Conservation (phyloP, 2,888 invertebrate species). For the Camponotus fellah region DNA sequence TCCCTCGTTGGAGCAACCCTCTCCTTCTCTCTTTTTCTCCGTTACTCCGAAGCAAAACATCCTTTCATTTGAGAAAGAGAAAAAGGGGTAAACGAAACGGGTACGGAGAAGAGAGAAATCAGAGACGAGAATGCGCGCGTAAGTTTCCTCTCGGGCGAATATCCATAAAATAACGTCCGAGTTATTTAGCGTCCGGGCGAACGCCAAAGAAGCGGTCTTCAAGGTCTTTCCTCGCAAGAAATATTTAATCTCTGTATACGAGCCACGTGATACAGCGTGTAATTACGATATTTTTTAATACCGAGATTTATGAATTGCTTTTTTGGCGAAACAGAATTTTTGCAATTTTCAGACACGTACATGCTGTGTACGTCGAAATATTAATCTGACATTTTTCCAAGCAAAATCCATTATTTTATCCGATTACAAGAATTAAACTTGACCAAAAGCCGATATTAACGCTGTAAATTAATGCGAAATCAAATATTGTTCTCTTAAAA, state of each 20-base stretch:
- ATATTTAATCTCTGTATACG: conserved; percentile 24
- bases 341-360: conserved; percentile 4
- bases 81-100: conserved; percentile 57
- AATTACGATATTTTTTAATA: conserved; percentile 15
- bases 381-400: not conserved
- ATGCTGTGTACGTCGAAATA: not conserved
- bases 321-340: not conserved
- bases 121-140: conserved; percentile 34
- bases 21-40: conserved; percentile 40
- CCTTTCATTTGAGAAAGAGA: conserved; percentile 67
- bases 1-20: conserved; percentile 70
- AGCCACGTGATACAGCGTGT: conserved; percentile 25
- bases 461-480: not conserved
- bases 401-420: not conserved
- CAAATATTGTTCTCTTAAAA: no score
- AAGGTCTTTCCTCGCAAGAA: conserved; percentile 51
- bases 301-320: conserved; percentile 24
- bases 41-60: conserved; percentile 55
- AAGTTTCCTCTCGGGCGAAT: conserved; percentile 42
- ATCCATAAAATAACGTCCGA: conserved; percentile 52
- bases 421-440: not conserved
- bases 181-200: conserved; percentile 45
- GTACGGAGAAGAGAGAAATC: conserved; percentile 51
- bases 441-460: not conserved
- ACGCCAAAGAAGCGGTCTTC: conserved; percentile 53